Base-by-base conservation (phyloP, 2,113 vertebrate genomes). In the Oryzias curvinotus region DNA sequence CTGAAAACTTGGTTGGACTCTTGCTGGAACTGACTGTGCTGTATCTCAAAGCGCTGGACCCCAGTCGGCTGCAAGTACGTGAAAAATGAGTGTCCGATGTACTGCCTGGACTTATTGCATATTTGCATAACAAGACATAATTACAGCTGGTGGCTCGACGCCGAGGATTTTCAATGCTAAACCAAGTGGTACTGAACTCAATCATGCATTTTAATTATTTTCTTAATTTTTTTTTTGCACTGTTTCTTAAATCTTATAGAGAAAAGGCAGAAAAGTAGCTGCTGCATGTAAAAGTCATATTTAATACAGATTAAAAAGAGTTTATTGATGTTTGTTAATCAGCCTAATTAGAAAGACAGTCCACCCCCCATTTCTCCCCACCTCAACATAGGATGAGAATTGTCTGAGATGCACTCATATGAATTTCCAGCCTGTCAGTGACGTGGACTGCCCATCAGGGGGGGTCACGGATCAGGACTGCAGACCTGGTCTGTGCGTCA, bases 1-100 rank as follows among this genome's bases (percentile, higher is more conserved):
- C 57, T 57, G 65, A 66, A 78, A 80, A 75, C 62, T 56, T 73
- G 46, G 81, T 86, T 78, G 70, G 78, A 73, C 76, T 57, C 50
- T 54, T 65, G 75, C 53, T 8, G 57, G 68, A 85, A 81, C 73
- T 78, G 75, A 85, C 80, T 74, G 73, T 57, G 62, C 67, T 25
- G 56, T 52, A 61, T 80, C 77, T 82, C 55, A 65, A 74, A 81
- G 79, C 59, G 8, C 41, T 52, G 73, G 62, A 67, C 65, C 67
- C 2, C 49, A 71, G 60, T 79, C 61, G 45, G 45, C 63, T 55
- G 41, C 26, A 44, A 43, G 48, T 64, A 52, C 68, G 65, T 60
- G 59, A 75, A 64, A 60, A 14, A 51, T 43, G 52, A 36, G n/a
- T n/a, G 61, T 65, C 64, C 46, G 57, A 56, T 61, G 65, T 53